Conservation (phyloP, 2,113 vertebrate species). For the Thalassoma bifasciatum region DNA sequence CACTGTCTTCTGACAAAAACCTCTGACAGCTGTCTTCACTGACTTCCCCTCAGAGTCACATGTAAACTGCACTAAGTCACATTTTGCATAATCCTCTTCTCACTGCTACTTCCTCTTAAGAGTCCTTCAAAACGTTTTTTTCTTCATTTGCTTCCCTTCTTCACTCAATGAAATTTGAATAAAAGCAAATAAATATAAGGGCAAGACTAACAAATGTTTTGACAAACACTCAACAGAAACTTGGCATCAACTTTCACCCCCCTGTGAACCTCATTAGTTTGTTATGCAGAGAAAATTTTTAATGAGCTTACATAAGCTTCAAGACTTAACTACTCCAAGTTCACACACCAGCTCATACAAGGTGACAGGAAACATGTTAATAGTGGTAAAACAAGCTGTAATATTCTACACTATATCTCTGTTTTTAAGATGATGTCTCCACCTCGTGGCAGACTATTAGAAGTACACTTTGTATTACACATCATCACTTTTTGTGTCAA, state of each 20-base stretch:
- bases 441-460: slow-evolving; percentile 49
- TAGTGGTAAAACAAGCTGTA: neutral
- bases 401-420: neutral
- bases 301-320: neutral
- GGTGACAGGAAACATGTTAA: neutral
- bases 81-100: neutral
- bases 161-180: neutral
- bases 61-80: slow-evolving; percentile 16
- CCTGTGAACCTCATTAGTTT: neutral
- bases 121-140: neutral
- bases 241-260: neutral
- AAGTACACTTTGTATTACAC: slow-evolving; percentile 7
- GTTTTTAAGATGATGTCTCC: slow-evolving; percentile 32
- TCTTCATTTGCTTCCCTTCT: neutral
- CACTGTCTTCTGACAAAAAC: slow-evolving; percentile 11
- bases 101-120: neutral
- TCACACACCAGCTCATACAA: neutral
- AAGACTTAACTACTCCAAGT: neutral
- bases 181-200: neutral
- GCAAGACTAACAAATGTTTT: neutral
- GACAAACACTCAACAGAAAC: neutral
- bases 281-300: neutral
- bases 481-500: neutral
- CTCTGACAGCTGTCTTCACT: slow-evolving; percentile 24
- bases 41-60: slow-evolving; percentile 64